Evolutionary conservation across 2,113 vertebrate genomes (phyloP), one percentile per base, ranked within the genome.

Genomic region (Reinhardtius hippoglossoides): DNA sequence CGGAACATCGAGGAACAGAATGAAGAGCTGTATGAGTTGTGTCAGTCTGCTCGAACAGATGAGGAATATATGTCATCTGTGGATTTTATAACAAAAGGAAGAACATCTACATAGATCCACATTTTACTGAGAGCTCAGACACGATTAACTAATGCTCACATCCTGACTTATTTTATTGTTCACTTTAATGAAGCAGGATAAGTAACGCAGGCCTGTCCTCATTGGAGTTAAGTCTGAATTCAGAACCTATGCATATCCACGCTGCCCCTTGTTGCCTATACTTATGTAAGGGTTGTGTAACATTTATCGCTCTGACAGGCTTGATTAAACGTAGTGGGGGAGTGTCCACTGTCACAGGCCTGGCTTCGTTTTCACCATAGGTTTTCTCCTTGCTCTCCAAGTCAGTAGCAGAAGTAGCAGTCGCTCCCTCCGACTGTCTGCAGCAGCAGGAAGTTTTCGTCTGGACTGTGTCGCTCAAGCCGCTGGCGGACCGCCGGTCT

Each of bases 231-330:
- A 27, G 27, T 27, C 27, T 27, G 27, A 4, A 31, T 31, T 31
- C 31, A 7, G 7, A 31, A 31, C 31, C 31, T 31, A 31, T 58
- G 61, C 7, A 3, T 31, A 46, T 60, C 27, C 52, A 66, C 23
- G 13, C 8, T 31, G 55, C 56, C 35, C 14, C 16, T 57, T 26
- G 15, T 16, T 56, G 26, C 58, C 31, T 0, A 0, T 62, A 69
- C 64, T 77, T 71, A 77, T 84, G 70, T 76, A 82, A 88, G 3
- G 4, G 76, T 82, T 88, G 71, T 68, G 66, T 63, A 88, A 14
- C 10, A 13, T 42, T 13, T 10, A 42, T 42, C 40, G 9, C 55
- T 13, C 56, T 14, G 73, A 66, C 60, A 56, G 64, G 1, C 71
- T 84, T 80, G 67, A 86, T 86, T 64, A 72, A 63, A 72, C 37